Evolutionary conservation across 2,113 vertebrate species (phyloP).

Genomic region (Takifugu flavidus): DNA sequence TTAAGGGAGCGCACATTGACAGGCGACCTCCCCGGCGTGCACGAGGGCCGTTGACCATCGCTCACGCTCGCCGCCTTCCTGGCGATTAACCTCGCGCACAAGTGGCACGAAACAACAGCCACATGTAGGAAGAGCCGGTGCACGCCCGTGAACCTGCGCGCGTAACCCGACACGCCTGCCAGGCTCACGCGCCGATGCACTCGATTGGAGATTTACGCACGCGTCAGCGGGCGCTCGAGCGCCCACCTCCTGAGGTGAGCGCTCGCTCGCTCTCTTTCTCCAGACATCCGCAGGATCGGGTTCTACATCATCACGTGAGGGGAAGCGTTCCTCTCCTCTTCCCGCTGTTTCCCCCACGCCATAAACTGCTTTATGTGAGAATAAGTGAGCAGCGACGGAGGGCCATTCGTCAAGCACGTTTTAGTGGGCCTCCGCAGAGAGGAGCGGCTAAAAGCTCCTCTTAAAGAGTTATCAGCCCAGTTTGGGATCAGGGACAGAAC

Average conservation of each 20-base stretch:
- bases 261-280: background rate
- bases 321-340: conserved; percentile 17
- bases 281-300: conserved; percentile 18
- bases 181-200: conserved; percentile 2
- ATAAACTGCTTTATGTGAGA: conserved; percentile 67
- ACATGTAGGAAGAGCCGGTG: conserved; percentile 20
- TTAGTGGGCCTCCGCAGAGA: conserved; percentile 42
- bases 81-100: conserved; percentile 48
- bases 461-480: conserved; percentile 47
- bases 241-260: background rate
- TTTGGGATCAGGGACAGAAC: conserved; percentile 46
- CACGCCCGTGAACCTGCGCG: conserved; percentile 4
- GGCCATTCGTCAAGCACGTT: conserved; percentile 60
- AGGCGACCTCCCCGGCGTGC: conserved; percentile 70
- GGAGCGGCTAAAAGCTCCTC: conserved; percentile 27
- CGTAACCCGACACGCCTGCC: conserved; percentile 6
- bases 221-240: conserved; percentile 9
- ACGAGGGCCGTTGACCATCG: conserved; percentile 44
- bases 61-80: conserved; percentile 46
- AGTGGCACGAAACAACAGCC: conserved; percentile 28
- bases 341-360: conserved; percentile 9
- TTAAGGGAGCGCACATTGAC: conserved; percentile 67
- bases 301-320: conserved; percentile 39
- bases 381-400: conserved; percentile 63
- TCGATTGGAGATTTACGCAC: conserved; percentile 14